phyloP scores from a whole-genome alignment of 2,113 vertebrate species.

The Ellobius talpinus region DNA sequence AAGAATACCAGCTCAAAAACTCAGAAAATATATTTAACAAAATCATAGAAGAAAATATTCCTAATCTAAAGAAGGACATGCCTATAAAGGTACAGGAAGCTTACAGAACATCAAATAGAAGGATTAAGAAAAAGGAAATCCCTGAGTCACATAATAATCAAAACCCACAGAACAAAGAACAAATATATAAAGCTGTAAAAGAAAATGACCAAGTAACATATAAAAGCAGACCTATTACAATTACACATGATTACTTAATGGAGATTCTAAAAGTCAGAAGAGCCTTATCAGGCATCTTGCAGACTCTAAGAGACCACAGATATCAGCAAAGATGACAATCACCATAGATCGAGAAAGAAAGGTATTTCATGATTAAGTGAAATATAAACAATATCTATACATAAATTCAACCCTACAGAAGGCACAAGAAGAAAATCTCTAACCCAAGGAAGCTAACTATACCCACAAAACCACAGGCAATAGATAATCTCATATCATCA shows the following conservation, averaged over 20 bases:
- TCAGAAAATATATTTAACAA: neutral
- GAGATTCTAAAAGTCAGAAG: neutral
- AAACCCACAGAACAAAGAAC: neutral
- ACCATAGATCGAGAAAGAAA: neutral
- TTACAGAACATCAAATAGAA: neutral
- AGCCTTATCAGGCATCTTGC: accelerated
- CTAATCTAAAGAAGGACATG: neutral
- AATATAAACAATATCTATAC: neutral
- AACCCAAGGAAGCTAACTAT: neutral
- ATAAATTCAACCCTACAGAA: neutral
- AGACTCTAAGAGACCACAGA: neutral
- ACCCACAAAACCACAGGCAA: neutral
- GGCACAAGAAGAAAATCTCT: neutral
- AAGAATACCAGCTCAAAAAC: neutral
- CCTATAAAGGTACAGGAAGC: neutral
- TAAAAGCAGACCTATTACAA: neutral
- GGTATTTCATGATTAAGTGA: neutral
- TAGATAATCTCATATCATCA: neutral
- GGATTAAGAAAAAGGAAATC: neutral
- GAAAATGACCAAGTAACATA: neutral
- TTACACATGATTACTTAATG: neutral
- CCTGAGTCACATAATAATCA: neutral
- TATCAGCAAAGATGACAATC: neutral
- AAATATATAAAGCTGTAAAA: neutral
- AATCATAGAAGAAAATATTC: neutral